Base-by-base conservation (phyloP, 2,888 invertebrate genomes). In the Bellardia pandia region DNA sequence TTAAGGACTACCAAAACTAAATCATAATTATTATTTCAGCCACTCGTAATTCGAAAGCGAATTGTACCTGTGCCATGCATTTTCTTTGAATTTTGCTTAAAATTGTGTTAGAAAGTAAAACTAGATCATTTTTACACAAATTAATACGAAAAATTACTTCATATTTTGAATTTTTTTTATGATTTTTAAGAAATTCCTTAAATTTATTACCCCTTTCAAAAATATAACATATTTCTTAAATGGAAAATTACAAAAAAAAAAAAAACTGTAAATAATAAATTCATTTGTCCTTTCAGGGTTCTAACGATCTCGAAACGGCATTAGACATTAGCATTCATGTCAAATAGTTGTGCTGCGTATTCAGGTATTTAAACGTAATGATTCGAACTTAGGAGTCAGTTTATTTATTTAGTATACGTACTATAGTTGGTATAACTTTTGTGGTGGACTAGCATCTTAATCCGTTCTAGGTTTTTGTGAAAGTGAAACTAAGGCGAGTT, bases 391-490 rank as follows among this genome's bases (percentile, higher is more conserved):
- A 16, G 11, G 16, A 75, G 60, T 60, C 72, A 72, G 8, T 68
- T 68, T 23, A n/a, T 5, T 5, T n/a, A 13, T 81, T 82, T 86
- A 83, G 82, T 83, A 75, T 33, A 40, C 69, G 16, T 69, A 64
- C 69, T 82, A 82, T 72, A 82, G 30, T 69, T 82, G 78, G 82
- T 78, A 86, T 78, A 78, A 86, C 62, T 75, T 48, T 75, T 86
- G 86, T 37, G 86, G 82, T 75, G 78, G 83, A 82, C 83, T 83
- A 86, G 75, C 23, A 64, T 1, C 42, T 64, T 83, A 86, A 83
- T 79, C 78, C 78, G 8, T 42, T 56, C 37, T 58, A 51, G 45
- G n/a, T 23, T 37, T 16, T 48, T 68, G 48, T 30, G 51, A 66
- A 53, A 66, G 66, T 56, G 42, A 53, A 53, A 48, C 37, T 37